Evolutionary conservation across 1,140 invertebrate species (phyloP).

Genomic region (Bombus ignitus): DNA sequence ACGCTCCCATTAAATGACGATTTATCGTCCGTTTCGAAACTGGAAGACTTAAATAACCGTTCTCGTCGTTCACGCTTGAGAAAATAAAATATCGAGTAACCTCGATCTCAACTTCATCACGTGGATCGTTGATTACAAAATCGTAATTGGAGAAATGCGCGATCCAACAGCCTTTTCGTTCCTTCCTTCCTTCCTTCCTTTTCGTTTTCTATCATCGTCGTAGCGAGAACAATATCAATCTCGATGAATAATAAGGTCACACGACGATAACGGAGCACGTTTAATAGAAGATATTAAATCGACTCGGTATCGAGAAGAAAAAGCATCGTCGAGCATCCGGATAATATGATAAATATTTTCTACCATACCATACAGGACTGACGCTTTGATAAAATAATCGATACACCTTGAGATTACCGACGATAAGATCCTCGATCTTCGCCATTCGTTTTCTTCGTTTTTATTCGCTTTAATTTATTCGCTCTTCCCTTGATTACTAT

Average conservation of each 20-base stretch:
- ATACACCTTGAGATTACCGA: too few relatives aligned
- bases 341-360: too few relatives aligned
- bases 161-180: too few relatives aligned
- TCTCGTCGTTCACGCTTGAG: neutral
- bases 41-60: neutral
- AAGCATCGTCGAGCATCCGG: fast-evolving
- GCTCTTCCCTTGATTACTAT: too few relatives aligned
- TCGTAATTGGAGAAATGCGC: neutral
- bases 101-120: neutral
- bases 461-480: too few relatives aligned
- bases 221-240: neutral
- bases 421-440: too few relatives aligned
- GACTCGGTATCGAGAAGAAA: fast-evolving
- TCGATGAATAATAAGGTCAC: neutral
- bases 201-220: neutral
- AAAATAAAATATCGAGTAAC: neutral
- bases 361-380: too few relatives aligned
- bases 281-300: too few relatives aligned
- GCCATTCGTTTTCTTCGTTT: too few relatives aligned
- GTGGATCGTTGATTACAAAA: neutral
- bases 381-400: too few relatives aligned
- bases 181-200: fast-evolving
- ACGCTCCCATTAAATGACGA: neutral
- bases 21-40: neutral
- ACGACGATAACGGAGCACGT: fast-evolving